phyloP scores from a whole-genome alignment of 64 coral and sea anemone species.

The Actinia equina region DNA sequence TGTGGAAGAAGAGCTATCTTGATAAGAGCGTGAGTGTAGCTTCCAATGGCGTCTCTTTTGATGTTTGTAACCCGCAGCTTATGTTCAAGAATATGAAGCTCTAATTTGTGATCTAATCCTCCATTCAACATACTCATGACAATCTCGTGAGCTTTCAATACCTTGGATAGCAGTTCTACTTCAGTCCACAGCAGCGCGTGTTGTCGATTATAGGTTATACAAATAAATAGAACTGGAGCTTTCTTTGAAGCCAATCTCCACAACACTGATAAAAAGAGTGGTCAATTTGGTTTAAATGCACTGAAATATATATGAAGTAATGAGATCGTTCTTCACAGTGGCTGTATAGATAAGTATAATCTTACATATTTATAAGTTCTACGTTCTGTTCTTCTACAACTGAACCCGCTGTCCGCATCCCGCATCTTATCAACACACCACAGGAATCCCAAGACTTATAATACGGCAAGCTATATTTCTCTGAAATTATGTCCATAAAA shows the following conservation, averaged over 20 bases:
- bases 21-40: slow-evolving; percentile 84
- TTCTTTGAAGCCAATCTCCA: no score
- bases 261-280: no score
- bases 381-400: background rate
- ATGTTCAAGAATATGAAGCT: slow-evolving; percentile 88
- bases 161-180: background rate
- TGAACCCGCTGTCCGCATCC: background rate
- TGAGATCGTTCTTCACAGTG: no score
- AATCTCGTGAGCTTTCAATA: background rate
- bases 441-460: background rate
- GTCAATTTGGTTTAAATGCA: no score
- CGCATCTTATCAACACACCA: background rate
- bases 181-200: no score
- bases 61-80: slow-evolving; percentile 73
- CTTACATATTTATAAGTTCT: background rate
- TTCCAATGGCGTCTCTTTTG: slow-evolving; percentile 72
- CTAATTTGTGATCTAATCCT: slow-evolving; percentile 29
- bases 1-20: slow-evolving; percentile 88
- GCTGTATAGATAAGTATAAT: no score
- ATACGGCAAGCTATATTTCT: no score
- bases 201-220: no score
- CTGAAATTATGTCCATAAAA: no score
- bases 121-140: slow-evolving; percentile 25
- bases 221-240: no score
- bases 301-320: no score